These are phyloP conservation scores for Peromyscus leucopus DNA, from an alignment of 2,113 vertebrate species.

Conservation along the genomic window DNA sequence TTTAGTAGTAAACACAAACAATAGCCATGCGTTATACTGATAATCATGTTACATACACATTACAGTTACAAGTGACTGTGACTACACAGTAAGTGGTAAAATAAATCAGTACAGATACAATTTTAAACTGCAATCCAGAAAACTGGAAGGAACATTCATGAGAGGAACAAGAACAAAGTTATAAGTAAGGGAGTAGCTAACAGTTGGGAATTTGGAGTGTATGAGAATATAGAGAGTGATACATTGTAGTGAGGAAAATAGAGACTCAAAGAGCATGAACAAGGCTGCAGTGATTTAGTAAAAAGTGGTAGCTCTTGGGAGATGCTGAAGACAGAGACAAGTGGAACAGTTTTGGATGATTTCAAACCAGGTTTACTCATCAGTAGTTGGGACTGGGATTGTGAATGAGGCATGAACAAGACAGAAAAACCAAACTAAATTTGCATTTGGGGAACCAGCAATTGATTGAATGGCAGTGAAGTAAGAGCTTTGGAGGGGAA, in stretches of 20 bases:
- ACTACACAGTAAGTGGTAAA: not conserved
- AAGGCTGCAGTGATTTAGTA: not conserved
- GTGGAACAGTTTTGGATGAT: not conserved
- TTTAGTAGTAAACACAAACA: constrained; percentile 5
- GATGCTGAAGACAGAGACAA: not conserved
- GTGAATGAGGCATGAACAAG: not conserved
- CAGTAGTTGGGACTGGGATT: not conserved
- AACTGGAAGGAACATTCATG: not conserved
- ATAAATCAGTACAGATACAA: not conserved
- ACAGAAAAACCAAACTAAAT: constrained; percentile 25
- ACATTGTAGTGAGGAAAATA: not conserved
- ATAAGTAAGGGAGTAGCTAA: not conserved
- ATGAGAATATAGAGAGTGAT: not conserved
- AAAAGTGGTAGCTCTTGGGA: not conserved
- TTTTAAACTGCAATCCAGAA: constrained; percentile 19
- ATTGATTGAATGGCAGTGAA: not conserved
- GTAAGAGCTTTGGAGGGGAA: not conserved
- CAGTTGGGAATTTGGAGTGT: not conserved
- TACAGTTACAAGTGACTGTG: not conserved
- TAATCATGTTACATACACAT: not conserved
- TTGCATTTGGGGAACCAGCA: not conserved
- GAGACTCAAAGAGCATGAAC: not conserved
- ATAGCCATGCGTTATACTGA: not conserved
- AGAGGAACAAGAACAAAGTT: not conserved
- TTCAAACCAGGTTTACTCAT: not conserved